Evolutionary conservation across 1,140 invertebrate genomes (phyloP).

Genomic region (Gyrodactylus bullatarudis): DNA sequence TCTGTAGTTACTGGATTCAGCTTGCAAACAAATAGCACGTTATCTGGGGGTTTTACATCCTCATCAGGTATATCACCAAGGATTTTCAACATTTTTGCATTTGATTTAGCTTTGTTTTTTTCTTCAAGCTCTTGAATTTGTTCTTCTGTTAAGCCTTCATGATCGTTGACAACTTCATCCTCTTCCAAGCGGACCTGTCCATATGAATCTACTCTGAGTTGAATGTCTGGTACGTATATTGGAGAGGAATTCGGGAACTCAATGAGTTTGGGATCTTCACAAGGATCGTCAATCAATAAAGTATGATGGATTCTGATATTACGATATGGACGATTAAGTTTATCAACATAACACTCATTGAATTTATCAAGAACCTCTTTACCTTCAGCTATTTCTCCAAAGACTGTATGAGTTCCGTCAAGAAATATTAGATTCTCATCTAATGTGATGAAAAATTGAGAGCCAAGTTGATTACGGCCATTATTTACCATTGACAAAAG

Average conservation of each 20-base stretch:
- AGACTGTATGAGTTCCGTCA: constrained; percentile 61
- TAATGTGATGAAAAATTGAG: constrained; percentile 83
- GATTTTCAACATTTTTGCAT: constrained; percentile 8
- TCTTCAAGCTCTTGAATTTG: constrained; percentile 1
- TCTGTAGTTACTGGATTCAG: constrained; percentile 93
- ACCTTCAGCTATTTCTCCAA: constrained; percentile 62
- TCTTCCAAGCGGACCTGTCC: constrained; percentile 30
- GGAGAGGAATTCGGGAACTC: constrained; percentile 7
- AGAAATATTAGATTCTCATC: constrained; percentile 53
- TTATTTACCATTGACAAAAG: constrained; percentile 77
- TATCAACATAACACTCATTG: constrained; percentile 72
- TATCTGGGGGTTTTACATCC: constrained; percentile 84
- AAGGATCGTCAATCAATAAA: constrained; percentile 76
- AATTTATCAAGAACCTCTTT: constrained; percentile 49
- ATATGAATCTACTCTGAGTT: constrained; percentile 29
- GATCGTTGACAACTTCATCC: constrained; percentile 5
- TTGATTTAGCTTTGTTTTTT: constrained; percentile 1
- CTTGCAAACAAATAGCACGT: constrained; percentile 96
- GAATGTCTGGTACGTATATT: constrained; percentile 2
- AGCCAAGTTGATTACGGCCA: constrained; percentile 60
- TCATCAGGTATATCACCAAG: constrained; percentile 78
- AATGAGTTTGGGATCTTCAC: constrained; percentile 44
- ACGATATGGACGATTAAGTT: constrained; percentile 53
- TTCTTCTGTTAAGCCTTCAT: constrained; percentile 4
- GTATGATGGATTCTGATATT: constrained; percentile 92